Percentiles rank a stretch among this genome's conserved stretches.
phyloP scores from a whole-genome alignment of 2,888 invertebrate species.

The Diplazon laetatorius region DNA sequence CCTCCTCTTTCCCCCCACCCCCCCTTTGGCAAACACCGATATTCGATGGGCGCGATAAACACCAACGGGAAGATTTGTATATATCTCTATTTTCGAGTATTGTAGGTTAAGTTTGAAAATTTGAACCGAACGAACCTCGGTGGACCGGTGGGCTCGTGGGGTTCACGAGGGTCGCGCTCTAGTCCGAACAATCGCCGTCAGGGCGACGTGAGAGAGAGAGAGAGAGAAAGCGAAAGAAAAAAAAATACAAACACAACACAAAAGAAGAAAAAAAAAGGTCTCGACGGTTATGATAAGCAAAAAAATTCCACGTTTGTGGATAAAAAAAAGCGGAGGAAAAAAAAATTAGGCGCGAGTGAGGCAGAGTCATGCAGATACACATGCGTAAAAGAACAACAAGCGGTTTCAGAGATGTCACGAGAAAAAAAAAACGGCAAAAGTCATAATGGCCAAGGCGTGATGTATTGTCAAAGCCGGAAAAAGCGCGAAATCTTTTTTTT shows the following conservation, averaged over 20 bases:
- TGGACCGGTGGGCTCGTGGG: constrained; percentile 29
- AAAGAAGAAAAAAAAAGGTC: not conserved
- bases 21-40: no score
- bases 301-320: no score
- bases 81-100: not conserved
- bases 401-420: constrained; percentile 18
- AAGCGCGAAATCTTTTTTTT: not conserved
- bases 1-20: not conserved
- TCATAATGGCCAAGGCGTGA: not conserved
- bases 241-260: constrained; percentile 30
- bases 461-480: not conserved
- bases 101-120: constrained; percentile 49
- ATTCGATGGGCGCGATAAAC: not conserved
- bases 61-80: not conserved
- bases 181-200: not conserved
- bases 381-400: constrained; percentile 41
- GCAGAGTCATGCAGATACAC: not conserved
- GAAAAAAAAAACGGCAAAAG: not conserved
- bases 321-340: no score
- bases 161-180: constrained; percentile 1
- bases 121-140: constrained; percentile 54
- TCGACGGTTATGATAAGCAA: constrained; percentile 26
- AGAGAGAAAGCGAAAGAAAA: not conserved
- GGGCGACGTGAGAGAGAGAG: constrained; percentile 9
- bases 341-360: not conserved